These are phyloP conservation scores for Paracanthobrama guichenoti DNA, from an alignment of 2,113 vertebrate genomes.

Conservation along the genomic window DNA sequence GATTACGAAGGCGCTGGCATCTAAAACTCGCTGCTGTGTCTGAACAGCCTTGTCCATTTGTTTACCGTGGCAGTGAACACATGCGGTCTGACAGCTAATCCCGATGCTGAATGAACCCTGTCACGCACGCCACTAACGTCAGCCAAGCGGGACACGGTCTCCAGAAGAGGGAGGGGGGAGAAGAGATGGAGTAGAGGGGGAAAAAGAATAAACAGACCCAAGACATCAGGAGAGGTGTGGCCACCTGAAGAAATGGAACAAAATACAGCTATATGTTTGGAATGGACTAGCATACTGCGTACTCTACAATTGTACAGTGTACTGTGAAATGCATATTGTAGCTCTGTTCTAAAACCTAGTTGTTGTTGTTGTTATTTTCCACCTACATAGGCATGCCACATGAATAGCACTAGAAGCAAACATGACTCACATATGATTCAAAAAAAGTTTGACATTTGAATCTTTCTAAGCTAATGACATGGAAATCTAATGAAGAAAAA, in stretches of 20 bases:
- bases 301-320: not conserved
- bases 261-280: not conserved
- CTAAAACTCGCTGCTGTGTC: constrained; percentile 4
- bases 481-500: not conserved
- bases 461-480: not conserved
- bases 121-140: constrained; percentile 34
- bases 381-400: not conserved
- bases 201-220: constrained; percentile 1
- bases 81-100: constrained; percentile 55
- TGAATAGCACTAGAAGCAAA: not conserved
- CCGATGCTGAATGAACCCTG: constrained; percentile 47
- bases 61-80: constrained; percentile 51
- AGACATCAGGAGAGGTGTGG: constrained; percentile 5
- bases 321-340: not conserved
- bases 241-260: not conserved
- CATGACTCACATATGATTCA: not conserved
- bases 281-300: not conserved
- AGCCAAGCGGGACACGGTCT: constrained; percentile 20
- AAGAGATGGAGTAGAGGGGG: not conserved
- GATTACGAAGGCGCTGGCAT: not conserved
- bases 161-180: not conserved
- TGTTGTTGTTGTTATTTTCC: not conserved
- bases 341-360: not conserved
- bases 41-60: constrained; percentile 41
- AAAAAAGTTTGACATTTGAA: not conserved